Evolutionary conservation across 2,888 invertebrate genomes (phyloP).

Genomic region (Cantharis flavilabris): DNA sequence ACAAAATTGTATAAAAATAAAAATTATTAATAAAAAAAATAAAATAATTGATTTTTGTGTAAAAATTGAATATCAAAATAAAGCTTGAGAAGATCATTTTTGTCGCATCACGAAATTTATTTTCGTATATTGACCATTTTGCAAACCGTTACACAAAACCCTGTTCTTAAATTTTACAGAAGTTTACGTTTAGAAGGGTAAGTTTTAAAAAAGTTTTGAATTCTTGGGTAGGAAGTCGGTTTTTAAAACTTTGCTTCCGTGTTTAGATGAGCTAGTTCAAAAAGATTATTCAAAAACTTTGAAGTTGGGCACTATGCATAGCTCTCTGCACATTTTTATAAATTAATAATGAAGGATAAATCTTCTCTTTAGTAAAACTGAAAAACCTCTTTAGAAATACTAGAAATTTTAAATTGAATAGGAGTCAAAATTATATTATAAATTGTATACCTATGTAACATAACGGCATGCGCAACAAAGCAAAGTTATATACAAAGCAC

Average conservation of each 20-base stretch:
- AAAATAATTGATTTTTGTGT: too few species aligned
- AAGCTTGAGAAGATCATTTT: background rate
- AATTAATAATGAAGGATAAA: background rate
- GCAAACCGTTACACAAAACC: background rate
- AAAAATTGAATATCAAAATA: too few species aligned
- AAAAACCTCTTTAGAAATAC: background rate
- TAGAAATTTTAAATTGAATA: background rate
- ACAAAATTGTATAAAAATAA: too few species aligned
- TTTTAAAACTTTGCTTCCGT: background rate
- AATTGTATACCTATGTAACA: background rate
- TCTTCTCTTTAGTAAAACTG: background rate
- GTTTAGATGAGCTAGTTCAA: background rate
- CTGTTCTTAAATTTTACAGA: background rate
- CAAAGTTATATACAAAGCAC: background rate
- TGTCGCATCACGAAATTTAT: background rate
- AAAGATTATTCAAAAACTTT: background rate
- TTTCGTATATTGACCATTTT: background rate
- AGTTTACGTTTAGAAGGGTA: background rate
- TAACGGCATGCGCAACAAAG: background rate
- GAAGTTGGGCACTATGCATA: background rate
- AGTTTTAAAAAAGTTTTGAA: background rate
- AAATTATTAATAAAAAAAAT: too few species aligned
- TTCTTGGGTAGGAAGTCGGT: background rate
- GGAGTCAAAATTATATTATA: background rate
- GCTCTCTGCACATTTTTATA: background rate